Evolutionary conservation across 2,113 vertebrate genomes (phyloP).

Genomic region (Elanus axillaris): DNA sequence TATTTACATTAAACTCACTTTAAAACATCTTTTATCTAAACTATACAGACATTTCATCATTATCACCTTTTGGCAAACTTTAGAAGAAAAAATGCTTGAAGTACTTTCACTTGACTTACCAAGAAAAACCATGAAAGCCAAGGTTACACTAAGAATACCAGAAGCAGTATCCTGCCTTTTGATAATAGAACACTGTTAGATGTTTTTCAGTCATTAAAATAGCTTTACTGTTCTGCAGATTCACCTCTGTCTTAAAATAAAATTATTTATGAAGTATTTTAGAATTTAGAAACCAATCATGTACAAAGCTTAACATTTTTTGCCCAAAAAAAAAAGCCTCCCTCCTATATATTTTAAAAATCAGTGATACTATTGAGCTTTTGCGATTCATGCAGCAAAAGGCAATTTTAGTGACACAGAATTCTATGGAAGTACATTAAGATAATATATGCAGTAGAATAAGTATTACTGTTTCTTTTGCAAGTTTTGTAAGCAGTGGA

Average conservation of each 20-base stretch:
- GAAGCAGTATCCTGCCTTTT: background rate
- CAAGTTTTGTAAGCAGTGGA: background rate
- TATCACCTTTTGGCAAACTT: background rate
- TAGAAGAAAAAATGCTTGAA: background rate
- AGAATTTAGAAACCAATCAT: background rate
- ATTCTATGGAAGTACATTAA: background rate
- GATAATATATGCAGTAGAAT: background rate
- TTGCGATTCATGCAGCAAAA: background rate
- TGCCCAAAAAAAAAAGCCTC: background rate
- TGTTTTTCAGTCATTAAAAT: background rate
- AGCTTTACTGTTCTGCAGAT: background rate
- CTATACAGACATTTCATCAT: background rate
- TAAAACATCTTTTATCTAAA: background rate
- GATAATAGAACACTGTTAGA: background rate
- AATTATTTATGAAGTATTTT: background rate
- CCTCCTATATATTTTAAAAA: background rate
- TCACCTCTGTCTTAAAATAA: background rate
- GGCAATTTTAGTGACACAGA: fast-evolving
- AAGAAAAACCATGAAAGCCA: background rate
- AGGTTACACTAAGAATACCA: background rate
- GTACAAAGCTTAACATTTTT: background rate
- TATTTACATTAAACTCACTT: background rate
- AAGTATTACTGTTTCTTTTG: background rate
- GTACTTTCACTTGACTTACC: background rate
- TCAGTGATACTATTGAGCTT: background rate